phyloP scores from a whole-genome alignment of 2,888 invertebrate genomes.

The Lamproptera curius region DNA sequence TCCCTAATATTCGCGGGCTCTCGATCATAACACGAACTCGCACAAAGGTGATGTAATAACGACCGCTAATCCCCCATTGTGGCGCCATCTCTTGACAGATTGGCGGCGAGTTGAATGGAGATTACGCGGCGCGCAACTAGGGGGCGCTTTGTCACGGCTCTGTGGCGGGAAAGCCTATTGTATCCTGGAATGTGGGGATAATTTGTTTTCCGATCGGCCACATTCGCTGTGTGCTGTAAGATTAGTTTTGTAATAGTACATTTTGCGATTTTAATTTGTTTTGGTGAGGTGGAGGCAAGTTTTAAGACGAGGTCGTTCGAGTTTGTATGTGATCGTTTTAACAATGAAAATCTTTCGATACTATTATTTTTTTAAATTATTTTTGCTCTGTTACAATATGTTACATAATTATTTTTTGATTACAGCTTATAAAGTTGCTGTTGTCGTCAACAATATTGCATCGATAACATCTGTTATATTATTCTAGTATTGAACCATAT shows the following conservation, averaged over 20 bases:
- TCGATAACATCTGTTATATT: too few species aligned
- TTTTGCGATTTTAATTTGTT: too few species aligned
- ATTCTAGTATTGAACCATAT: too few species aligned
- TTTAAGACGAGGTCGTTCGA: too few species aligned
- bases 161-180: constrained; percentile 62
- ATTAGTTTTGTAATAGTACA: constrained; percentile 3
- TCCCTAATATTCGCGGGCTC: constrained; percentile 69
- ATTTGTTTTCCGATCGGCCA: constrained; percentile 59
- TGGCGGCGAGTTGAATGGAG: constrained; percentile 64
- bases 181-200: constrained; percentile 43
- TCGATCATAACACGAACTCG: constrained; percentile 64
- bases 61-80: constrained; percentile 72
- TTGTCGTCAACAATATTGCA: too few species aligned
- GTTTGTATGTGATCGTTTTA: too few species aligned
- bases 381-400: too few species aligned
- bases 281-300: too few species aligned
- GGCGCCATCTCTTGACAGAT: constrained; percentile 75
- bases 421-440: too few species aligned
- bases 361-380: too few species aligned
- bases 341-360: too few species aligned
- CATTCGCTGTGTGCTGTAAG: constrained; percentile 21
- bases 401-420: too few species aligned
- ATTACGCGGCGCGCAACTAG: constrained; percentile 49
- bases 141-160: constrained; percentile 59
- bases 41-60: constrained; percentile 75